These are phyloP conservation scores for Crocallis elinguaria DNA, from an alignment of 2,888 invertebrate genomes.

Conservation along the genomic window DNA sequence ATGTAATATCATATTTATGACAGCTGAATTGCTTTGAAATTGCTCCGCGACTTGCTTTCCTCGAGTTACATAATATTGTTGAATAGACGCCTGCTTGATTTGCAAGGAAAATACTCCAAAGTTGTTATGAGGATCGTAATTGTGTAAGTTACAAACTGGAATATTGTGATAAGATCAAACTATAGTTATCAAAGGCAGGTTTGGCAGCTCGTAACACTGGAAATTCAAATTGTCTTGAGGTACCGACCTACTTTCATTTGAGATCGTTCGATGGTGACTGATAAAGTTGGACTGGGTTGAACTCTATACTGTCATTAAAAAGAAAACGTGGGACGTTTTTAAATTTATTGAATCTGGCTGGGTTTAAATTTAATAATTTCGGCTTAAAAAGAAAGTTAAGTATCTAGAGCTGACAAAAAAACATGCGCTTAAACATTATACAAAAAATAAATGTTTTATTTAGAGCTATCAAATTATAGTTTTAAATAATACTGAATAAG, in stretches of 20 bases:
- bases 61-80: conserved; percentile 20
- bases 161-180: conserved; percentile 17
- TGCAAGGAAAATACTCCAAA: conserved; percentile 20
- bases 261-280: not conserved
- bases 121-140: conserved; percentile 18
- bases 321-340: too few relatives aligned
- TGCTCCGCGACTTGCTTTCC: conserved; percentile 15
- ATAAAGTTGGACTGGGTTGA: not conserved
- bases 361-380: too few relatives aligned
- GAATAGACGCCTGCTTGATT: conserved; percentile 15
- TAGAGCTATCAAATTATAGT: too few relatives aligned
- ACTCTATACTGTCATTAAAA: too few relatives aligned
- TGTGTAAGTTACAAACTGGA: conserved; percentile 23
- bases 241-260: not conserved
- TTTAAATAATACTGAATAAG: too few relatives aligned
- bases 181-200: conserved; percentile 11
- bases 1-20: conserved; percentile 26
- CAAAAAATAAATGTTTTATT: too few relatives aligned
- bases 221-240: not conserved
- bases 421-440: too few relatives aligned
- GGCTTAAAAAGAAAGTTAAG: too few relatives aligned
- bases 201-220: not conserved
- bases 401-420: too few relatives aligned
- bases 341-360: too few relatives aligned
- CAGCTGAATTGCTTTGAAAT: conserved; percentile 32